Percentiles rank a stretch among this genome's conserved stretches.
These are phyloP conservation scores for Xenus cinereus DNA, from an alignment of 2,113 vertebrate genomes.

Conservation along the genomic window DNA sequence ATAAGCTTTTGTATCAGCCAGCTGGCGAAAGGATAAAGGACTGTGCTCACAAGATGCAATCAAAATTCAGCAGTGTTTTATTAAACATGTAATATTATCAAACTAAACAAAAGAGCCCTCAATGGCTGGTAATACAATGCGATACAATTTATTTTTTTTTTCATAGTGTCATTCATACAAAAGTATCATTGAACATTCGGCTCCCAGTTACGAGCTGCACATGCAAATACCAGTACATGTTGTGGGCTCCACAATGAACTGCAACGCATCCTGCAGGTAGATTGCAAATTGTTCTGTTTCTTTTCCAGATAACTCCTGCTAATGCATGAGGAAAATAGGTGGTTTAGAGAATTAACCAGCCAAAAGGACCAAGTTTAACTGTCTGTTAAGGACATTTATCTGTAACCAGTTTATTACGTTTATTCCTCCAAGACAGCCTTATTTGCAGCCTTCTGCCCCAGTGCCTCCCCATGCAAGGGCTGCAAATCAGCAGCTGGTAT, in stretches of 20 bases:
- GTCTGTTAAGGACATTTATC: not conserved
- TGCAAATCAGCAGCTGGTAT: not conserved
- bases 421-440: not conserved
- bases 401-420: not conserved
- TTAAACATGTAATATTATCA: constrained; percentile 73
- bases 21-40: constrained; percentile 71
- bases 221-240: not conserved
- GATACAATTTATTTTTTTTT: constrained; percentile 12
- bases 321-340: not conserved
- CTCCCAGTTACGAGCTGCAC: not conserved
- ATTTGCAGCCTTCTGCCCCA: not conserved
- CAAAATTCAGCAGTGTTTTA: constrained; percentile 72
- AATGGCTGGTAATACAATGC: constrained; percentile 67
- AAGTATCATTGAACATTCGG: constrained; percentile 28
- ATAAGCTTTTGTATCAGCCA: constrained; percentile 73
- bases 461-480: not conserved
- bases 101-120: constrained; percentile 71
- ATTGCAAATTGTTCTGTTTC: not conserved
- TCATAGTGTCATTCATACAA: constrained; percentile 42
- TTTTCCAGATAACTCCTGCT: not conserved
- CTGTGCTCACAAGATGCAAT: constrained; percentile 68
- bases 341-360: not conserved
- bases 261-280: not conserved
- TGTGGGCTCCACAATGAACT: not conserved
- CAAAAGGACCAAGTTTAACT: not conserved